Evolutionary conservation across 2,888 invertebrate genomes (phyloP).

Genomic region (Muscina levida): DNA sequence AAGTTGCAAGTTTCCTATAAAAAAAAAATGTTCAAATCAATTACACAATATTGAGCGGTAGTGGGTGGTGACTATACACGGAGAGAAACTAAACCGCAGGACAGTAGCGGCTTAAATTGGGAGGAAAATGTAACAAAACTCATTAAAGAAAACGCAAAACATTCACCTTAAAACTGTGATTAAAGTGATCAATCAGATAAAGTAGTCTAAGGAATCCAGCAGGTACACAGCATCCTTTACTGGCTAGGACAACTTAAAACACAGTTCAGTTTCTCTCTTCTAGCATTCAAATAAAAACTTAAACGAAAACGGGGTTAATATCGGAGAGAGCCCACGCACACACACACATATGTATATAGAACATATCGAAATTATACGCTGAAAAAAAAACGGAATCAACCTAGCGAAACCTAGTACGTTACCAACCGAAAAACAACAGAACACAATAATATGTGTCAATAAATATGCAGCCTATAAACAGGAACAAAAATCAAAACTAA

Average conservation of each 20-base stretch:
- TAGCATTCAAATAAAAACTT: background rate
- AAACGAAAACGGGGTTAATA: background rate
- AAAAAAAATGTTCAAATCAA: no score
- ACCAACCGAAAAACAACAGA: conserved; percentile 1
- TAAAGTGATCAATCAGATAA: no score
- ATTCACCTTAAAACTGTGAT: no score
- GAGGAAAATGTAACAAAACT: no score
- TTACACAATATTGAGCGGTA: background rate
- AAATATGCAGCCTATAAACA: conserved; percentile 29
- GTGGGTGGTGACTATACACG: conserved; percentile 4
- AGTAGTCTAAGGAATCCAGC: background rate
- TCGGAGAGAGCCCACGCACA: conserved; percentile 1
- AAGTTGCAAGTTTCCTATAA: no score
- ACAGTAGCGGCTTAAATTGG: no score
- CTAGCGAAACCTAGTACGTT: conserved; percentile 19
- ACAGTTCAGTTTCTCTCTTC: no score
- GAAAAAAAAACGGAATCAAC: background rate
- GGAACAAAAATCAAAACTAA: conserved; percentile 24
- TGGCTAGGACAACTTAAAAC: no score
- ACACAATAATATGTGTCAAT: conserved; percentile 21
- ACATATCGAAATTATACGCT: background rate
- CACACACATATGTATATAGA: background rate
- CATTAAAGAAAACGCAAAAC: no score
- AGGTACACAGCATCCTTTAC: no score
- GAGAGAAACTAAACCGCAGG: background rate